Base-by-base conservation (phyloP, 2,888 invertebrate genomes). In the Actias luna region DNA sequence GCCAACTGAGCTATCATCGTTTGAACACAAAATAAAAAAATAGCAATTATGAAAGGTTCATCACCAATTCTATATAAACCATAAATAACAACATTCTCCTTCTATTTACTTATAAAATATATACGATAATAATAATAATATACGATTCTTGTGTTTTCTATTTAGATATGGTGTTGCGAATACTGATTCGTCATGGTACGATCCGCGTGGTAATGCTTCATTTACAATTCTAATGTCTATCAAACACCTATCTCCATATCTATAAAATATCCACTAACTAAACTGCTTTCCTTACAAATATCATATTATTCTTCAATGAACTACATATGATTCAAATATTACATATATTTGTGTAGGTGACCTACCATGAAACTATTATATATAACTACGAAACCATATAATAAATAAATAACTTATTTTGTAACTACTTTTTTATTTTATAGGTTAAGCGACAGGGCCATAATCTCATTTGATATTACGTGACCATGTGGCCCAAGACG, bases 201-300 rank as follows among this genome's bases (percentile, higher is more conserved):
- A 64, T 71, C 74, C 72, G 67, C 66, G 73, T 76, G 12, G 22
- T 79, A 78, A 77, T 68, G 76, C 71, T 75, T 76, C 79, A 83
- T 84, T 83, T 82, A 79, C 80, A 79, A 83, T 83, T 83, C 77
- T 77, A 79, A 80, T 79, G 72, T 71, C 65, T 65, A 55, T 55
- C 55, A 55, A 55, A 55, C 55, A 22, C 18, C 29, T 55, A 61
- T 31, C 52, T 52, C n/a, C n/a, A 36, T 55, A 55, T 61, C 25
- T 22, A 46, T 22, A 55, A 55, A 61, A 36, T 55, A 39, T 55
- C 39, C 27, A 36, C 58, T 61, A 61, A 29, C 31, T 14, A 27
- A 57, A 55, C 46, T 57, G n/a, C n/a, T 60, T 60, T 57, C 33
- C n/a, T 33, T 35, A 50, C 39, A 35, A 16, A 18, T 29, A 5